phyloP scores from a whole-genome alignment of 2,797 vertebrate genomes.

The Euthynnus affinis region DNA sequence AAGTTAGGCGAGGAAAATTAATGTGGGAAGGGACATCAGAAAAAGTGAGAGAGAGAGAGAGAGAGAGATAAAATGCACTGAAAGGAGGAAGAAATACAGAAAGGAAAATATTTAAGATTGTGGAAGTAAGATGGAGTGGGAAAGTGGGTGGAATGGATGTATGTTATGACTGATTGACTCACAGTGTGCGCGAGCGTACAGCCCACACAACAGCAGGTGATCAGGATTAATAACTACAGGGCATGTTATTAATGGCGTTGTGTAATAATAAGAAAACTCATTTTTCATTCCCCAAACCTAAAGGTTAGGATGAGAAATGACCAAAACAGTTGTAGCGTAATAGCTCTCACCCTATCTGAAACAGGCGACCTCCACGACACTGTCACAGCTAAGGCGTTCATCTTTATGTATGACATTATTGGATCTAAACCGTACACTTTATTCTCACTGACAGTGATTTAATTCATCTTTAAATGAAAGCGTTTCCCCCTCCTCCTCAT shows the following conservation, averaged over 20 bases:
- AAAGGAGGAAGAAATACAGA: slow-evolving; percentile 47
- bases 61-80: slow-evolving; percentile 49
- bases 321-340: slow-evolving; percentile 74
- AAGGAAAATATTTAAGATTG: slow-evolving; percentile 61
- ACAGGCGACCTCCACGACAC: slow-evolving; percentile 62
- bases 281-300: slow-evolving; percentile 79
- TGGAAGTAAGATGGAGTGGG: slow-evolving; percentile 57
- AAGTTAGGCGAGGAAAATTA: slow-evolving; percentile 7
- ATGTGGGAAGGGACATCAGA: slow-evolving; percentile 11
- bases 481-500: slow-evolving; percentile 46
- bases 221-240: slow-evolving; percentile 78
- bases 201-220: slow-evolving; percentile 79
- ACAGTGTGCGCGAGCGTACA: slow-evolving; percentile 31
- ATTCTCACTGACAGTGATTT: slow-evolving; percentile 81
- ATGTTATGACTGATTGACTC: slow-evolving; percentile 76
- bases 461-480: slow-evolving; percentile 83
- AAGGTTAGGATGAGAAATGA: slow-evolving; percentile 84
- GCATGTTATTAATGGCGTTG: slow-evolving; percentile 81
- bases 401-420: slow-evolving; percentile 81
- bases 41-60: neutral
- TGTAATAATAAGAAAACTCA: slow-evolving; percentile 80
- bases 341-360: slow-evolving; percentile 73
- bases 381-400: slow-evolving; percentile 67
- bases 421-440: slow-evolving; percentile 77
- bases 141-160: slow-evolving; percentile 31